phyloP scores from a whole-genome alignment of 2,113 vertebrate genomes.

The Cathartes aura region DNA sequence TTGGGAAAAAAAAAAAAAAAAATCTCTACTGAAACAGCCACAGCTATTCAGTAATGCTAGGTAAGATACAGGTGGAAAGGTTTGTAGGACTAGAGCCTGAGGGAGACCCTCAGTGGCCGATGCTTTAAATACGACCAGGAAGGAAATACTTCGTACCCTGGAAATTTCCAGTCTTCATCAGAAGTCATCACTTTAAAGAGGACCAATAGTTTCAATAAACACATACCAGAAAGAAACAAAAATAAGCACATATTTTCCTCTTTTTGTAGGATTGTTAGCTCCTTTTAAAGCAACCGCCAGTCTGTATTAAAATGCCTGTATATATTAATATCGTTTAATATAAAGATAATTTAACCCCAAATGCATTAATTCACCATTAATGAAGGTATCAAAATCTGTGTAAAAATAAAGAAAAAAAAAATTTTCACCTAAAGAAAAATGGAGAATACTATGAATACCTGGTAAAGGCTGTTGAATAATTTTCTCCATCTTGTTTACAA shows the following conservation, averaged over 20 bases:
- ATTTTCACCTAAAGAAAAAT: not conserved
- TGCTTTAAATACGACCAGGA: not conserved
- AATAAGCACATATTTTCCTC: not conserved
- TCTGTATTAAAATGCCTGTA: not conserved
- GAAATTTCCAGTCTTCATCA: not conserved
- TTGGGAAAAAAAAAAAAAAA: no score
- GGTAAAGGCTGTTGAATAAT: conserved; percentile 86
- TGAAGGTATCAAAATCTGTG: not conserved
- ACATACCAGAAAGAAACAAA: not conserved
- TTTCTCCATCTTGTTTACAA: conserved; percentile 89
- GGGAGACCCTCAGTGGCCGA: not conserved
- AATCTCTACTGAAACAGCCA: not conserved
- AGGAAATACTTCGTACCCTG: not conserved
- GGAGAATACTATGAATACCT: conserved; percentile 73
- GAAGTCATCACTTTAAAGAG: not conserved
- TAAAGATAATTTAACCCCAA: not conserved
- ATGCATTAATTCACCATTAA: not conserved
- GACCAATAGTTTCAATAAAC: not conserved
- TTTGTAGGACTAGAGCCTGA: not conserved
- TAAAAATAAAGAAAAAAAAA: not conserved
- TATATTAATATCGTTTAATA: not conserved
- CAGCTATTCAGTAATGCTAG: not conserved
- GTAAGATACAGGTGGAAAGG: not conserved
- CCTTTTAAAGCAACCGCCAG: not conserved
- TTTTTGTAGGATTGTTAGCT: not conserved